Base-by-base conservation (phyloP, 2,113 vertebrate genomes). In the Chiloscyllium plagiosum region DNA sequence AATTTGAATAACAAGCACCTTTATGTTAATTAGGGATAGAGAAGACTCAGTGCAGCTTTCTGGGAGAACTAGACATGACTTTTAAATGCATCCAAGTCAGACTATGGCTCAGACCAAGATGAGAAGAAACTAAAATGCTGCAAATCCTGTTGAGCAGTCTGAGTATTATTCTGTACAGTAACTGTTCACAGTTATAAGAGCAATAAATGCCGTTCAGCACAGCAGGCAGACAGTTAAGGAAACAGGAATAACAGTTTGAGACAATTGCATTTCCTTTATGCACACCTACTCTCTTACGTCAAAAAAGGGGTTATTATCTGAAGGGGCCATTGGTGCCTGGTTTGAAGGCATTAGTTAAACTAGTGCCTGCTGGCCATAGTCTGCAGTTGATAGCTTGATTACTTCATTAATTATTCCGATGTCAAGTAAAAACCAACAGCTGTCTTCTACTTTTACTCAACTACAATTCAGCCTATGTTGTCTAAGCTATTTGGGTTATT, bases 361-460 rank as follows among this genome's bases (percentile, higher is more conserved):
- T 97, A 97, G 97, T 97, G 96, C 97, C 17, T 96, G 97, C 97
- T 97, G 97, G 98, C 98, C 97, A 98, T 97, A 98, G 97, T 47
- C 96, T 98, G 97, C 97, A 97, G 96, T 97, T 96, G 97, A 97
- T 97, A 97, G 97, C 97, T 98, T 97, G 97, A 97, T 98, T 98
- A 97, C 97, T 98, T 98, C 98, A 98, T 98, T 98, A 98, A 98
- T 98, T 98, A 98, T 98, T 98, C 97, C 97, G 96, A 97, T 97
- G 97, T 97, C 96, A 96, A 97, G 96, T 97, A 96, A 96, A 96
- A 96, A 96, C 96, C 96, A 97, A 97, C 97, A 98, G 97, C 97
- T 98, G 98, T 97, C 96, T 80, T 96, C 96, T 85, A 97, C 96
- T 97, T 97, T 96, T 96, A 97, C 96, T 97, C 96, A 96, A 96